Base-by-base conservation (phyloP, 2,888 invertebrate genomes). In the Drosophila mayaguana region DNA sequence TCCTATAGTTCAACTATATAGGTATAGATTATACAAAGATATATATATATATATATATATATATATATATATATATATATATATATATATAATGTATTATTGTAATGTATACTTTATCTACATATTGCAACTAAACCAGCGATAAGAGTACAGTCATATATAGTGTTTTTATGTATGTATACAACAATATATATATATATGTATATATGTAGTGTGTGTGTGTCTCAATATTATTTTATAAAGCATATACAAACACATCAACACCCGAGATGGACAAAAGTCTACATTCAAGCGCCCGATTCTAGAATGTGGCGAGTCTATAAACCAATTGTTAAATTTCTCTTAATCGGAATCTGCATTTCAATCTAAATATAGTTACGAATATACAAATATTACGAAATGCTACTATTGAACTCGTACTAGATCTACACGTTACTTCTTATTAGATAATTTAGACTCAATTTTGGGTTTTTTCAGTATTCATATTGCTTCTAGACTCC, bases 51-150 rank as follows among this genome's bases (percentile, higher is more conserved):
- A 12, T 32, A 16, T 32, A 34, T 34, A 46, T 16, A 3, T 50
- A 32, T n/a, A 12, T 32, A 16, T 32, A 34, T 34, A 46, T 16
- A 3, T 50, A 32, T n/a, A n/a, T n/a, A n/a, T n/a, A n/a, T n/a
- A 12, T 32, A 16, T 32, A 34, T 34, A 46, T 16, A 3, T 50
- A 32, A 18, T 46, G 38, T 57, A 40, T 45, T 36, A 16, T 25
- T 46, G 9, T 43, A 2, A 55, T 57, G 43, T 53, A 54, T 54
- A 45, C 42, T 61, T 79, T 86, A 83, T 87, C 78, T 89, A 89
- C 74, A 89, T 83, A 83, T 83, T 82, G 89, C 82, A 82, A 89
- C 89, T 89, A 87, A 87, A 81, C 78, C 89, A 80, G 81, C 79
- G 79, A 50, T 69, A 78, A 67, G 64, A 66, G 78, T 73, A 67